Evolutionary conservation across 2,888 invertebrate genomes (phyloP).

Genomic region (Spialia ferax): DNA sequence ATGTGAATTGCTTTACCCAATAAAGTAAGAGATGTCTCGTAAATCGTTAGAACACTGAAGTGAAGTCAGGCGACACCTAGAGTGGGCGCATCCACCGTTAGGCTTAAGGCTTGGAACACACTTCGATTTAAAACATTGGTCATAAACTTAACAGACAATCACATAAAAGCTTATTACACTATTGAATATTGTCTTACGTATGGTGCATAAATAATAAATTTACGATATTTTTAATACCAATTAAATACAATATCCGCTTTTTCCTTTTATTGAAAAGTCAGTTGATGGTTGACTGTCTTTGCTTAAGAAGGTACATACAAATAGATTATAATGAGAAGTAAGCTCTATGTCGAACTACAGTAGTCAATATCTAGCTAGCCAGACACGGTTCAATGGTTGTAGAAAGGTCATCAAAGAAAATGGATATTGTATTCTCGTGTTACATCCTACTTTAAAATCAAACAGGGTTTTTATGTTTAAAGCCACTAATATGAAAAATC

Average conservation of each 20-base stretch:
- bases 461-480: background rate
- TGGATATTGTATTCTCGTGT: conserved; percentile 43
- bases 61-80: conserved; percentile 77
- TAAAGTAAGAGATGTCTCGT: conserved; percentile 82
- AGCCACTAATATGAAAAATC: too few species aligned
- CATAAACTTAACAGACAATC: background rate
- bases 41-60: conserved; percentile 72
- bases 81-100: conserved; percentile 82
- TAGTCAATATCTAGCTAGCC: conserved; percentile 67
- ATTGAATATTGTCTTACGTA: background rate
- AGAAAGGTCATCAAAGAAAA: conserved; percentile 51
- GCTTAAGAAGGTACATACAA: conserved; percentile 76
- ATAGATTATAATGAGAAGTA: conserved; percentile 67
- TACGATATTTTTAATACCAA: background rate
- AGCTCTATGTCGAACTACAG: conserved; percentile 60
- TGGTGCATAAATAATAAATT: background rate
- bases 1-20: conserved; percentile 79
- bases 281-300: conserved; percentile 50
- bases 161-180: background rate
- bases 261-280: background rate
- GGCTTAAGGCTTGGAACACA: conserved; percentile 52
- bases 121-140: conserved; percentile 18
- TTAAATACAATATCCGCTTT: background rate
- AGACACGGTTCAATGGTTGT: conserved; percentile 55
- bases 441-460: background rate